Evolutionary conservation across 1,140 invertebrate species (phyloP).

Genomic region (Sycobia sp.): DNA sequence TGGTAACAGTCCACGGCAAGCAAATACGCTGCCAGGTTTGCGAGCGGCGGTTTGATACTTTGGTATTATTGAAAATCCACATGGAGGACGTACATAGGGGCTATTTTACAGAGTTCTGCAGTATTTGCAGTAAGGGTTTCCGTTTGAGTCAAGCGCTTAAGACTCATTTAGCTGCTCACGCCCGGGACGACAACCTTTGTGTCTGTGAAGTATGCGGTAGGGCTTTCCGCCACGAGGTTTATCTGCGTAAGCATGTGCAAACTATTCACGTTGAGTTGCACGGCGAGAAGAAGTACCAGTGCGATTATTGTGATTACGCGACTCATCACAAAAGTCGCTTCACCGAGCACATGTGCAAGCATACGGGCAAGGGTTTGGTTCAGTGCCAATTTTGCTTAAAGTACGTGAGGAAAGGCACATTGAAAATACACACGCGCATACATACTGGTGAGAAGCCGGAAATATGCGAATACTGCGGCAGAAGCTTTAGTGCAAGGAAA

Average conservation of each 20-base stretch:
- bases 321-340: conserved; percentile 49
- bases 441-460: conserved; percentile 72
- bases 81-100: conserved; percentile 50
- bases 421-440: conserved; percentile 73
- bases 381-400: conserved; percentile 65
- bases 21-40: conserved; percentile 49
- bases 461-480: conserved; percentile 66
- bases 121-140: conserved; percentile 76
- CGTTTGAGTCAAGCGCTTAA: conserved; percentile 64
- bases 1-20: conserved; percentile 39
- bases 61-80: conserved; percentile 45
- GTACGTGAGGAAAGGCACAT: conserved; percentile 58
- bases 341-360: conserved; percentile 58
- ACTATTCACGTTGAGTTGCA: conserved; percentile 32
- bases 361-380: conserved; percentile 63
- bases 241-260: conserved; percentile 47
- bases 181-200: conserved; percentile 41
- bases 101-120: conserved; percentile 61
- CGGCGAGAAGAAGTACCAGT: conserved; percentile 42
- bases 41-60: conserved; percentile 35
- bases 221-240: conserved; percentile 50
- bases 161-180: conserved; percentile 48
- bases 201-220: conserved; percentile 62
- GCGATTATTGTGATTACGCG: conserved; percentile 45
- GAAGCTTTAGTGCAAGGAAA: conserved; percentile 75